A percentile compares a stretch with the other conserved stretches of the same genome.
Evolutionary conservation across 2,888 invertebrate genomes (phyloP).

Genomic region (Stictocephala bisonia): DNA sequence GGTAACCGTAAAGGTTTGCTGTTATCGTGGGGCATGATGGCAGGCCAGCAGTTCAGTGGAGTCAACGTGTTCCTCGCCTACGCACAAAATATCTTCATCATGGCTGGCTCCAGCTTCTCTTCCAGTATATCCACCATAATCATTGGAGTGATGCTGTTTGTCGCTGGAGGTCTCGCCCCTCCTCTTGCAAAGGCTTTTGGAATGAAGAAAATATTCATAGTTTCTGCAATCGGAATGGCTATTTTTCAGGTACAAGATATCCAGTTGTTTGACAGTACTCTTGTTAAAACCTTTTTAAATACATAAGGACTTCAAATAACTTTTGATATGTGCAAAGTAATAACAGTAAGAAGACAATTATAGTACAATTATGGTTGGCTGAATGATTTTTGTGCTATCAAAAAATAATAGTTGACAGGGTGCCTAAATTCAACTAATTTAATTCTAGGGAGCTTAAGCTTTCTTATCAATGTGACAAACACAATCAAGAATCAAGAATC

Average conservation of each 20-base stretch:
- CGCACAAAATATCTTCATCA: conserved; percentile 74
- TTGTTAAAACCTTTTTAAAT: too few relatives aligned
- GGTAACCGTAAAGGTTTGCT: conserved; percentile 72
- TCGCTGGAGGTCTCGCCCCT: conserved; percentile 65
- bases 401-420: too few relatives aligned
- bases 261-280: too few relatives aligned
- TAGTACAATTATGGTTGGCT: too few relatives aligned
- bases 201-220: conserved; percentile 63
- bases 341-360: too few relatives aligned
- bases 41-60: conserved; percentile 86
- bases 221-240: conserved; percentile 62
- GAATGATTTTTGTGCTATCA: too few relatives aligned
- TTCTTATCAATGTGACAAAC: too few relatives aligned
- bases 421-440: too few relatives aligned
- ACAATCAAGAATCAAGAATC: too few relatives aligned
- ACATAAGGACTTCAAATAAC: too few relatives aligned
- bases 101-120: conserved; percentile 73
- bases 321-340: too few relatives aligned
- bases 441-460: too few relatives aligned
- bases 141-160: conserved; percentile 78
- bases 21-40: conserved; percentile 67
- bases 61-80: conserved; percentile 86
- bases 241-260: conserved; percentile 57
- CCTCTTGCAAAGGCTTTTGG: conserved; percentile 65
- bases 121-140: conserved; percentile 78